A percentile compares a stretch with the other conserved stretches of the same genome.
Conservation (phyloP, 2,888 invertebrate species). For the Tupiocoris notatus region DNA sequence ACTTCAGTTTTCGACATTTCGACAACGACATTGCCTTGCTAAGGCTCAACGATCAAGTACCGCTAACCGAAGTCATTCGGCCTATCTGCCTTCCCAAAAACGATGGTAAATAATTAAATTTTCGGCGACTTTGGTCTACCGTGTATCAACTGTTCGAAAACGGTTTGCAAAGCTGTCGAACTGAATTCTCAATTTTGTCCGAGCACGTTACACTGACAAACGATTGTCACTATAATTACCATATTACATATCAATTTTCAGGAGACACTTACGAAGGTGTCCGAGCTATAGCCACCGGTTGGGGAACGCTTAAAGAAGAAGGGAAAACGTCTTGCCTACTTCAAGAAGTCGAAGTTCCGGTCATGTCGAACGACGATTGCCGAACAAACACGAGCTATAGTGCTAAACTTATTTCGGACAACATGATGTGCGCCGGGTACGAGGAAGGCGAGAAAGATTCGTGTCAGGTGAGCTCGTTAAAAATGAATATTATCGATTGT, state of each 20-base stretch:
- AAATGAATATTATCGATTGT: too few species aligned
- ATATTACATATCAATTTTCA: too few species aligned
- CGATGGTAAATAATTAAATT: slow-evolving; percentile 61
- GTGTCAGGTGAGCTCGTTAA: slow-evolving; percentile 75
- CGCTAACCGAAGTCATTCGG: slow-evolving; percentile 68
- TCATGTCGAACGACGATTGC: slow-evolving; percentile 67
- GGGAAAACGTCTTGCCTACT: slow-evolving; percentile 81
- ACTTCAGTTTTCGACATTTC: slow-evolving; percentile 81
- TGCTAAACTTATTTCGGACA: slow-evolving; percentile 77
- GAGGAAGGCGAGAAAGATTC: slow-evolving; percentile 74
- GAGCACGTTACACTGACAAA: too few species aligned
- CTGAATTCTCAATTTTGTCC: too few species aligned
- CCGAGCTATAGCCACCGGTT: slow-evolving; percentile 75
- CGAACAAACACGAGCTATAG: slow-evolving; percentile 73
- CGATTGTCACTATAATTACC: too few species aligned
- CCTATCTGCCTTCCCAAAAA: slow-evolving; percentile 78
- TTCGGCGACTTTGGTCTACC: too few species aligned
- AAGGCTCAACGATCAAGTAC: slow-evolving; percentile 75
- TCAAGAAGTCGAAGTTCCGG: slow-evolving; percentile 78
- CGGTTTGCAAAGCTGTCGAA: too few species aligned
- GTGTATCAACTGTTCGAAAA: too few species aligned
- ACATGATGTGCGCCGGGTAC: slow-evolving; percentile 85
- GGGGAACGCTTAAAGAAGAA: slow-evolving; percentile 84
- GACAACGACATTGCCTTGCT: slow-evolving; percentile 84
- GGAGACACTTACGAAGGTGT: slow-evolving; percentile 70